Evolutionary conservation across 2,888 invertebrate species (phyloP).

Genomic region (Lycaena phlaeas): DNA sequence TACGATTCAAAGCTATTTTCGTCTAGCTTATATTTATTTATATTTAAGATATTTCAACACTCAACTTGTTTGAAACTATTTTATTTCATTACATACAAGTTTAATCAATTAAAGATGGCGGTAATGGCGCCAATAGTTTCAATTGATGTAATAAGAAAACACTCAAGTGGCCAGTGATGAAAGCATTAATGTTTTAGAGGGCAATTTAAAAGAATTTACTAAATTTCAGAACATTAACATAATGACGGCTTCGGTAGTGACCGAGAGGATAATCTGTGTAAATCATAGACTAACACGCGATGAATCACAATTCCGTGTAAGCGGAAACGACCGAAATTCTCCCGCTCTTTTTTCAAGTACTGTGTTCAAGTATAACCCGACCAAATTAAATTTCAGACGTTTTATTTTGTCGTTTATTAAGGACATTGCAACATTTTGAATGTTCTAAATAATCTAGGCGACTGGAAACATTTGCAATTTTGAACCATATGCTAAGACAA

Average conservation of each 20-base stretch:
- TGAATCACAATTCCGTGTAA: constrained; percentile 67
- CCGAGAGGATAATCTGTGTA: constrained; percentile 26
- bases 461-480: too few species aligned
- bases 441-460: too few species aligned
- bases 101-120: constrained; percentile 6
- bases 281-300: constrained; percentile 59
- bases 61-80: too few species aligned
- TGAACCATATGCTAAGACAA: too few species aligned
- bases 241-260: constrained; percentile 17
- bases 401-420: too few species aligned
- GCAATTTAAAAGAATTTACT: constrained; percentile 32
- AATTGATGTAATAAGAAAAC: constrained; percentile 5
- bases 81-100: too few species aligned
- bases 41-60: too few species aligned
- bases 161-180: constrained; percentile 6
- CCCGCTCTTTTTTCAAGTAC: constrained; percentile 49
- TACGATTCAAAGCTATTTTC: too few species aligned
- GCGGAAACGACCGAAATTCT: constrained; percentile 67
- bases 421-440: too few species aligned
- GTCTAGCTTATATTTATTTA: too few species aligned
- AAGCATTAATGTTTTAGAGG: constrained; percentile 1
- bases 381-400: constrained; percentile 23
- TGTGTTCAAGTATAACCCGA: constrained; percentile 44
- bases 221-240: constrained; percentile 17
- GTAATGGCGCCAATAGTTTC: neutral